Conservation (phyloP, 2,113 vertebrate species). For the Danio rerio region DNA sequence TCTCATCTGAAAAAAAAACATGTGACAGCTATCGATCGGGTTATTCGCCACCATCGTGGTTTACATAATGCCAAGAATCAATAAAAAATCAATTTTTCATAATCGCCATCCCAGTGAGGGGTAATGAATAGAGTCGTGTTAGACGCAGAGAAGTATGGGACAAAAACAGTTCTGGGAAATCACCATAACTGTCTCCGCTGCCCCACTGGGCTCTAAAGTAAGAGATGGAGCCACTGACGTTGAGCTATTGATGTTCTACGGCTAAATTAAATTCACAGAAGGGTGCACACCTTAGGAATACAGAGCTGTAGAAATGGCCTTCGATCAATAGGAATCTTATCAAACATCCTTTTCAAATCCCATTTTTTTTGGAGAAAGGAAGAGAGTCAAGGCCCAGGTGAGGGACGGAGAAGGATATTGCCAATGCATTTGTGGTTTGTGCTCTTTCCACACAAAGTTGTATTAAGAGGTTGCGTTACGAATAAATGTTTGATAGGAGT, state of each 20-base stretch:
- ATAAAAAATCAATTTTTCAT: conserved; percentile 22
- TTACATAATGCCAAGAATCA: conserved; percentile 21
- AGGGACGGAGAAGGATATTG: neutral
- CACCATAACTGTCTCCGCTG: neutral
- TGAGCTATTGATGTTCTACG: conserved; percentile 29
- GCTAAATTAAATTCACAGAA: conserved; percentile 31
- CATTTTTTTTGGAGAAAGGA: neutral
- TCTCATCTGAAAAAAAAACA: conserved; percentile 13
- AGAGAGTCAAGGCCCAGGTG: conserved; percentile 9
- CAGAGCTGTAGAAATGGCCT: conserved; percentile 21
- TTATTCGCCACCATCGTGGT: neutral
- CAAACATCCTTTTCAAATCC: conserved; percentile 18
- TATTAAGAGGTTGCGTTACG: too few relatives aligned
- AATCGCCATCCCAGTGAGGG: neutral
- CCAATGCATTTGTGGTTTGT: neutral
- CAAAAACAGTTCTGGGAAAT: conserved; percentile 2
- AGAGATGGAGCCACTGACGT: conserved; percentile 16
- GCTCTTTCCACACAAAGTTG: neutral
- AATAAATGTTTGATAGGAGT: neutral
- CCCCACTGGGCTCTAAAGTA: conserved; percentile 20
- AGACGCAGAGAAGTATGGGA: neutral
- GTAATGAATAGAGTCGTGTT: conserved; percentile 23
- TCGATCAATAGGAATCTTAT: conserved; percentile 38
- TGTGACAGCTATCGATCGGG: conserved; percentile 9
- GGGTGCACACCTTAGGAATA: conserved; percentile 1